Percentiles rank a stretch among this genome's conserved stretches.
Evolutionary conservation across 2,113 vertebrate genomes (phyloP).

Genomic region (Natator depressus): DNA sequence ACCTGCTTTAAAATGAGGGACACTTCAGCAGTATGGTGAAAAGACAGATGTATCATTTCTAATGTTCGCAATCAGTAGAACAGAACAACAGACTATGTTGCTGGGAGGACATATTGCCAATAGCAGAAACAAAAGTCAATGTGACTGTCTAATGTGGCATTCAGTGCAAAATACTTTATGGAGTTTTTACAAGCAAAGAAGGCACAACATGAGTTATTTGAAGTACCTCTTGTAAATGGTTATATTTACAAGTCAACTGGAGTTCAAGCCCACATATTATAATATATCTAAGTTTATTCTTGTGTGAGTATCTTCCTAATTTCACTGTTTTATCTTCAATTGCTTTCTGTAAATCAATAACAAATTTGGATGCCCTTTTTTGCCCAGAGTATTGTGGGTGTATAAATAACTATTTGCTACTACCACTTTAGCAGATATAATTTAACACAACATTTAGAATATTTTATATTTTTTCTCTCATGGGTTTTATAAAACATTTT

Average conservation of each 20-base stretch:
- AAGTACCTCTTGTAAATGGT: constrained; percentile 16
- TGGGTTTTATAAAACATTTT: not conserved
- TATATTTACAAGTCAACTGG: constrained; percentile 5
- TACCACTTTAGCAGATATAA: not conserved
- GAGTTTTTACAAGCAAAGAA: constrained; percentile 19
- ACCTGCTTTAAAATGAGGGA: not conserved
- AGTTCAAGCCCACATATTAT: not conserved
- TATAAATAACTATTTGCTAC: not conserved
- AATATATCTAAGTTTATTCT: not conserved
- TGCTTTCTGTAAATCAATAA: not conserved
- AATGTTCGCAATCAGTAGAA: not conserved
- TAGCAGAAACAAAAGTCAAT: constrained; percentile 12
- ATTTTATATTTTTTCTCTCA: not conserved
- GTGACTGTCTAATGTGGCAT: not conserved
- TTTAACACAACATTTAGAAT: not conserved
- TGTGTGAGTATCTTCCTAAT: not conserved
- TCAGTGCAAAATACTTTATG: constrained; percentile 9
- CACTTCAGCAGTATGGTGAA: not conserved
- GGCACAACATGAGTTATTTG: constrained; percentile 3
- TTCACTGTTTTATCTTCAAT: not conserved
- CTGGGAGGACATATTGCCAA: constrained; percentile 7
- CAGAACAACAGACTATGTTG: not conserved
- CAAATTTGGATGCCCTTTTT: not conserved
- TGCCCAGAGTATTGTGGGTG: not conserved
- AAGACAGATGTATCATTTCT: not conserved